Evolutionary conservation across 1,140 invertebrate genomes (phyloP).

Genomic region (Diabrotica virgifera): DNA sequence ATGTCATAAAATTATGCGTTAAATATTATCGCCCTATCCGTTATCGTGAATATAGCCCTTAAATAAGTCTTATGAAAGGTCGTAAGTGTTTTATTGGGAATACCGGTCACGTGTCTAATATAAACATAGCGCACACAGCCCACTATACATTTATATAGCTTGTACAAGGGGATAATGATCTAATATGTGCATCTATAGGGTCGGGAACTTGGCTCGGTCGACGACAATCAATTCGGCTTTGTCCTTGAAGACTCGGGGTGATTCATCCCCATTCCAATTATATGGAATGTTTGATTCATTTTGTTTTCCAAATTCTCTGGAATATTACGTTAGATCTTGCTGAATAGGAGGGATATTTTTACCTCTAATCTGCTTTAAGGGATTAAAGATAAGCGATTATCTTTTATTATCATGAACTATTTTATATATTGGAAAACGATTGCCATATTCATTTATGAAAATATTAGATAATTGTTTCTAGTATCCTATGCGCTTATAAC

Average conservation of each 20-base stretch:
- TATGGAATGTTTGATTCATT: constrained; percentile 29
- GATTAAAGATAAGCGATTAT: no score
- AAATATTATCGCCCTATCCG: no score
- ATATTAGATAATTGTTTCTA: no score
- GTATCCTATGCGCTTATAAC: no score
- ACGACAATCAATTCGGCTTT: neutral
- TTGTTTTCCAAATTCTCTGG: constrained; percentile 21
- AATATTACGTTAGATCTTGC: neutral
- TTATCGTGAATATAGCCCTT: no score
- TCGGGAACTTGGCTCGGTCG: constrained; percentile 8
- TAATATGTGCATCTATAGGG: constrained; percentile 17
- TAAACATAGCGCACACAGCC: constrained; percentile 24
- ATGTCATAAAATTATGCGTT: no score
- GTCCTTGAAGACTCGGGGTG: constrained; percentile 15
- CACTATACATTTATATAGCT: constrained; percentile 18
- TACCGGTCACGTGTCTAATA: constrained; percentile 22
- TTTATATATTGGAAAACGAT: no score
- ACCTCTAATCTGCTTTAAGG: no score
- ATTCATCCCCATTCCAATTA: constrained; percentile 30
- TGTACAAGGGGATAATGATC: constrained; percentile 28
- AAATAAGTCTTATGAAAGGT: neutral
- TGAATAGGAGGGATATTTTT: neutral
- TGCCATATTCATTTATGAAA: no score
- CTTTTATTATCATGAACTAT: no score
- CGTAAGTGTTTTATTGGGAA: constrained; percentile 1